Evolutionary conservation across 2,113 vertebrate species (phyloP), one percentile per base, ranked within the genome.

Genomic region (Todiramphus chloris): DNA sequence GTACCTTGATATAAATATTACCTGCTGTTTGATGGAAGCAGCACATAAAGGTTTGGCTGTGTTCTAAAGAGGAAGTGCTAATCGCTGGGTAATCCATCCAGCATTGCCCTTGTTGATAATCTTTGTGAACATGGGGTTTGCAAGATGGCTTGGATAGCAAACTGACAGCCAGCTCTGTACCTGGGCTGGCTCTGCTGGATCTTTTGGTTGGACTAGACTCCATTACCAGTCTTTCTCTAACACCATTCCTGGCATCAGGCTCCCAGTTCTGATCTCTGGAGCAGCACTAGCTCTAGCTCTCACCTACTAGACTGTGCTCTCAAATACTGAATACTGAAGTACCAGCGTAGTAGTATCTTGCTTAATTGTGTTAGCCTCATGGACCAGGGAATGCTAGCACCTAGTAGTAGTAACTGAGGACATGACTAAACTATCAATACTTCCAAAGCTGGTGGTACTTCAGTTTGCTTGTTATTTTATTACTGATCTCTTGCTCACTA

Each of bases 1-100:
- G 62, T 88, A 83, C 74, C 84, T 93, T 90, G 78, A 74, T 93
- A 6, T 16, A 90, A 95, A 79, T 86, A 33, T 39, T 94, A 33
- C 92, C 70, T 73, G 80, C 94, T 95, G 94, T 58, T 95, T 87
- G 87, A 80, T 95, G 67, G 70, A 95, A 85, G 50, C 78, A 85
- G 84, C 41, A 39, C 78, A 80, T 73, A 83, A 95, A 88, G 78
- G 66, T 79, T 85, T 95, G 84, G 75, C 94, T 83, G 50, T 66
- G 44, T 79, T 95, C 35, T 93, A 51, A 90, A 62, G 46, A 85
- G 82, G 70, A 96, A 93, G 87, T 91, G 87, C 63, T 96, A 79
- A 93, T 88, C 17, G 2, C 75, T 80, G 55, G 23, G 37, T 77
- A 85, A 91, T 93, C 94, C 67, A 66, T 91, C 90, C 79, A 76